A percentile compares a stretch with the other conserved stretches of the same genome.
These are phyloP conservation scores for Anoplolepis gracilipes DNA, from an alignment of 1,140 invertebrate genomes.

Conservation along the genomic window DNA sequence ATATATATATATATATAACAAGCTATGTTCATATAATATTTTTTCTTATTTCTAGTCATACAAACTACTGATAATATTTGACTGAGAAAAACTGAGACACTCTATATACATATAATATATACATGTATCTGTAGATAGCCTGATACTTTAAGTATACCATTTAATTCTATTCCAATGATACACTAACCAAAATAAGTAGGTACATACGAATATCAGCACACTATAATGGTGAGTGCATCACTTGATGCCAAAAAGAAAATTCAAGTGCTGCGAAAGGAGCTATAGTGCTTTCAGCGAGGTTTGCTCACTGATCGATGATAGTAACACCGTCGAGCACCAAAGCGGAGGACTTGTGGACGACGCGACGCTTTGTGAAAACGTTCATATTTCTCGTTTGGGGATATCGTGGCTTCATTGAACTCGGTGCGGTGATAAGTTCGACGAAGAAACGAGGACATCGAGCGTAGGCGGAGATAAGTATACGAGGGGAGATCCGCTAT, in stretches of 20 bases:
- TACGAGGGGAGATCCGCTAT: conserved; percentile 38
- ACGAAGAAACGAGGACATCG: conserved; percentile 64
- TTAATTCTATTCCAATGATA: background rate
- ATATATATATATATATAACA: no score
- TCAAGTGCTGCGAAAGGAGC: conserved; percentile 25
- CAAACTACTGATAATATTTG: no score
- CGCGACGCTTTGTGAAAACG: conserved; percentile 51
- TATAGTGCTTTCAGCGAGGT: conserved; percentile 39
- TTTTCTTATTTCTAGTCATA: background rate
- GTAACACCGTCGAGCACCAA: conserved; percentile 49
- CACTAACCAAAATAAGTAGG: background rate
- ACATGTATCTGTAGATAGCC: background rate
- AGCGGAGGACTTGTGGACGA: conserved; percentile 27
- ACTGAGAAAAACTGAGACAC: no score
- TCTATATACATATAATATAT: no score
- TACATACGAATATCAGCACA: background rate
- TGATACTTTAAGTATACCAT: no score
- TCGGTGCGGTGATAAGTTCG: conserved; percentile 65
- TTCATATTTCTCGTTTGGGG: conserved; percentile 67
- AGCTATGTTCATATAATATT: no score
- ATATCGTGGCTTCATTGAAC: conserved; percentile 71
- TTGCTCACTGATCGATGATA: conserved; percentile 61
- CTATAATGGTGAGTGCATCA: background rate
- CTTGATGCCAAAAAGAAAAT: conserved; percentile 27
- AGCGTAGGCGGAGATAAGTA: conserved; percentile 71